These are phyloP conservation scores for Globodera ellingtonae DNA, from an alignment of 1,140 invertebrate genomes.

Conservation along the genomic window DNA sequence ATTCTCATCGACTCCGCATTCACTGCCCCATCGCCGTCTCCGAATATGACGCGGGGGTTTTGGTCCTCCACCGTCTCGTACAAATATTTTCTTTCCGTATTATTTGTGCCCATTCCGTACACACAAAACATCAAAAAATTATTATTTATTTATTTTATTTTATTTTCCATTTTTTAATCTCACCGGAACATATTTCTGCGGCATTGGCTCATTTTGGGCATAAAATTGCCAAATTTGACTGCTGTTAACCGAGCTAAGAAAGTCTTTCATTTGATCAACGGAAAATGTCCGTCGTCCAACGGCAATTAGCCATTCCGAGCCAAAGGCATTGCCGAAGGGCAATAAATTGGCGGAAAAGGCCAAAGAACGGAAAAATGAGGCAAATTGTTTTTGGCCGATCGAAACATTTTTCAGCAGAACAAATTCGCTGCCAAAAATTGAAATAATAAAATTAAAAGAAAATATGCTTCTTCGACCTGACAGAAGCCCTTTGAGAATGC, in stretches of 20 bases:
- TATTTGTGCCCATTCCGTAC: not conserved
- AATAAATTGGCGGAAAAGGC: not conserved
- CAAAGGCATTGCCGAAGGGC: not conserved
- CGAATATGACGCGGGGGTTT: not conserved
- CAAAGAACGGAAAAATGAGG: not conserved
- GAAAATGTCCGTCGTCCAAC: not conserved
- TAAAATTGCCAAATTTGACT: not conserved
- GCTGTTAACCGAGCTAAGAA: not conserved
- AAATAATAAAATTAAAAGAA: not conserved
- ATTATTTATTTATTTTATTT: not conserved
- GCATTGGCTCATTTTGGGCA: not conserved
- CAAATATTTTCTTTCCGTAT: not conserved
- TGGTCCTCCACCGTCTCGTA: not conserved
- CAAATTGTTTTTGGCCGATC: not conserved
- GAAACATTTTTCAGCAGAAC: not conserved
- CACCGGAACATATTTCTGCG: not conserved
- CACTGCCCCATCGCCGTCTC: not conserved
- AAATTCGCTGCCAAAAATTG: not conserved
- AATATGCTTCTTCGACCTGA: not conserved
- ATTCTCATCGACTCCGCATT: not conserved
- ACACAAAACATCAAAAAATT: not conserved
- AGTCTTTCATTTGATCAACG: not conserved
- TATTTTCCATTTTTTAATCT: not conserved
- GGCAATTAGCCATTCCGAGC: not conserved
- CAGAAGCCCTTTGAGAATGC: not conserved